Base-by-base conservation (phyloP, 2,888 invertebrate species). In the Spodoptera littoralis region DNA sequence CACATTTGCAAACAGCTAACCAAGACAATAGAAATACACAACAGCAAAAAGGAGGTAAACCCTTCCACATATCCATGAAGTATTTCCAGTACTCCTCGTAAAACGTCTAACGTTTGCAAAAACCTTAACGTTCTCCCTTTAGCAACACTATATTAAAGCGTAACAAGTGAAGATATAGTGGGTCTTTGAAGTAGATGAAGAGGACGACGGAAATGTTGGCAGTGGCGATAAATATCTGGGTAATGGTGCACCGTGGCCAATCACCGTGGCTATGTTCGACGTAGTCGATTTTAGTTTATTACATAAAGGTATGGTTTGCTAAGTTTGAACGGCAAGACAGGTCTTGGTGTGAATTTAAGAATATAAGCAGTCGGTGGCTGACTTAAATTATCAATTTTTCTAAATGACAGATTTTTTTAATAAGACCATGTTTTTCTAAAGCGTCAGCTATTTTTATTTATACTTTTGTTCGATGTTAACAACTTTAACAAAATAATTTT, bases 181-280 rank as follows among this genome's bases (percentile, higher is more conserved):
- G 51, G 51, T 65, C 86, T 87, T 84, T 85, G 84, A 87, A 82
- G 84, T 86, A 51, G 57, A 70, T 69, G 57, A 60, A 66, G 79
- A 75, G 67, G 70, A 76, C 67, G 76, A 76, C 80, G 79, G 77
- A 81, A 82, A 74, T 65, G 48, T 57, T 27, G 50, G 49, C 45
- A 50, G 60, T 61, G 56, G 63, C 50, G 55, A 81, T 83, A 83
- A 83, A 82, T 81, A 78, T 74, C 76, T 65, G 51, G 69, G 70
- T 84, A 85, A 86, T 81, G 68, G 79, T 72, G 47, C 47, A 74
- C 76, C 64, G 80, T 80, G 72, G 73, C 82, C 67, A 83, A 86
- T 85, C 66, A 22, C 47, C 41, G 58, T 62, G 65, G 57, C 54
- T 69, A 64, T 53, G 66, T 67, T 66, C 64, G 72, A 62, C 36